phyloP scores from a whole-genome alignment of 2,113 vertebrate species.

The Nymphicus hollandicus region DNA sequence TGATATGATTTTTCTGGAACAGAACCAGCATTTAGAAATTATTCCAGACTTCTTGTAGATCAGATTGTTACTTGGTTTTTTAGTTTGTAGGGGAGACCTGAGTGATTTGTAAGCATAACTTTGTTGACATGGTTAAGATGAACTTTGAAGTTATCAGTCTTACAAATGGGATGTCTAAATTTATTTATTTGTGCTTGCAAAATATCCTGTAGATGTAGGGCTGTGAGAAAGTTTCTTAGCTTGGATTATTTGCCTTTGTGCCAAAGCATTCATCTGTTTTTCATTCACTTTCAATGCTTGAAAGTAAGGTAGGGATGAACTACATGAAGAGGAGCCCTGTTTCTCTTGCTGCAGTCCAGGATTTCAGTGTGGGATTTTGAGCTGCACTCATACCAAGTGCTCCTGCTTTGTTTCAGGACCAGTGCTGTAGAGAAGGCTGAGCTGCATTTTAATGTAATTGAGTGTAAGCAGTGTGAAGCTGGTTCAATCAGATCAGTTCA shows the following conservation, averaged over 20 bases:
- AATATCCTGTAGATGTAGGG: not conserved
- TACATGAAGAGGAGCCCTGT: not conserved
- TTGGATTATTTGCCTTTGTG: not conserved
- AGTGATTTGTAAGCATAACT: not conserved
- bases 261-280: not conserved
- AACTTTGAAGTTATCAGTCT: not conserved
- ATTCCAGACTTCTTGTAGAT: not conserved
- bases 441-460: constrained; percentile 19
- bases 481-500: not conserved
- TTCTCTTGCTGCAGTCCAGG: not conserved
- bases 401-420: not conserved
- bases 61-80: not conserved
- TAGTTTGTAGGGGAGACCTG: not conserved
- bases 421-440: not conserved
- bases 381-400: not conserved
- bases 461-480: not conserved
- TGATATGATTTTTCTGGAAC: not conserved
- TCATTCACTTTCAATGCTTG: not conserved
- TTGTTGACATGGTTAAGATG: not conserved
- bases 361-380: not conserved
- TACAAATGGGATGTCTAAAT: not conserved
- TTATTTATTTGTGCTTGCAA: not conserved
- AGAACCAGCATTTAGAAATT: not conserved
- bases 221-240: not conserved
- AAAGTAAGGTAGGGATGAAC: not conserved